A percentile compares a stretch with the other conserved stretches of the same genome.
These are phyloP conservation scores for Acanthosepion pharaonis DNA, from an alignment of 2,888 invertebrate species.

Conservation along the genomic window DNA sequence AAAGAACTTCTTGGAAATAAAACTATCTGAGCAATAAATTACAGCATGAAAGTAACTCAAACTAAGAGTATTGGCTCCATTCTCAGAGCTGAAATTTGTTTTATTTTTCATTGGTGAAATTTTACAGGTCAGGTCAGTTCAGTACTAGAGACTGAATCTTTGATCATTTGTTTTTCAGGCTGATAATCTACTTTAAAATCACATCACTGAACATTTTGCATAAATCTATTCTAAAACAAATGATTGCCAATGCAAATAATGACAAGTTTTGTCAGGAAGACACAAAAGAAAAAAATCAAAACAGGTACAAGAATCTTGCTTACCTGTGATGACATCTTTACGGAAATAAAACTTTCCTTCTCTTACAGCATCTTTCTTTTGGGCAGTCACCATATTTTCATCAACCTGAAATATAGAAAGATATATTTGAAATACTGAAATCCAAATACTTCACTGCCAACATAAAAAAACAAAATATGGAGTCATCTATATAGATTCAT, in stretches of 20 bases:
- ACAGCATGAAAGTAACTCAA: no score
- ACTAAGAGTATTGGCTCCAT: no score
- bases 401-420: slow-evolving; percentile 75
- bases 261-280: background rate
- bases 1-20: no score
- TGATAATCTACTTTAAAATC: background rate
- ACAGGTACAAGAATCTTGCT: background rate
- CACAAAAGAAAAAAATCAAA: background rate
- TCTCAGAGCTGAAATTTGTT: no score
- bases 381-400: slow-evolving; percentile 97
- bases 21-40: no score
- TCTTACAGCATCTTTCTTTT: slow-evolving; percentile 89
- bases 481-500: no score
- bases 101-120: no score
- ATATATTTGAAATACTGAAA: background rate
- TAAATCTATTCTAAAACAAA: background rate
- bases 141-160: background rate
- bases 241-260: background rate
- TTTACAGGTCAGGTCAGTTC: no score
- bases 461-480: no score
- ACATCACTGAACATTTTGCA: background rate
- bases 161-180: background rate
- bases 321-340: slow-evolving; percentile 68
- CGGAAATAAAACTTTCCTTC: slow-evolving; percentile 92
- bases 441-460: no score